A percentile compares a stretch with the other conserved stretches of the same genome.
Conservation (phyloP, 2,113 vertebrate species). For the Oncorhynchus mykiss region DNA sequence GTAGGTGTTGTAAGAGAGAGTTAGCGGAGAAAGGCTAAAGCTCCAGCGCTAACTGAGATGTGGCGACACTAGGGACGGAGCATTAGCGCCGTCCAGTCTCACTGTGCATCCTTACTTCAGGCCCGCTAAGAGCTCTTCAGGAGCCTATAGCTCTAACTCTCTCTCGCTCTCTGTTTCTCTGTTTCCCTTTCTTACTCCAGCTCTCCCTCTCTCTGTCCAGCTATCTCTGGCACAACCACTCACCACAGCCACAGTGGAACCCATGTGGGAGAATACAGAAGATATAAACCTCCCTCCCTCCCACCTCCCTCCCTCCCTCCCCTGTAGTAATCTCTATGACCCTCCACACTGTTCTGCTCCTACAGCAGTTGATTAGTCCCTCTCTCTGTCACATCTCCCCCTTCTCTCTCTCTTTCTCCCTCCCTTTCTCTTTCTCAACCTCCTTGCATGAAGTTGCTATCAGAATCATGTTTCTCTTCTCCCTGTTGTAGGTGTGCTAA, state of each 20-base stretch:
- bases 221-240: conserved; percentile 1
- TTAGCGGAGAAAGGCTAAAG: neutral
- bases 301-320: neutral
- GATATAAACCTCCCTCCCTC: conserved; percentile 2
- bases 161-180: neutral
- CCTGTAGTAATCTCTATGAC: neutral
- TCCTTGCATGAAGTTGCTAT: neutral
- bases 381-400: neutral
- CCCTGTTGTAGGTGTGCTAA: neutral
- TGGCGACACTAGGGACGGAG: neutral
- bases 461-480: neutral
- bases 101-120: neutral
- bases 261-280: neutral
- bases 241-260: neutral
- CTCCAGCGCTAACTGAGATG: neutral
- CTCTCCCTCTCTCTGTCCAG: conserved; percentile 13
- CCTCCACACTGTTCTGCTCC: conserved; percentile 5
- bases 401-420: neutral
- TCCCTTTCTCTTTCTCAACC: neutral
- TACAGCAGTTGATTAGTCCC: conserved; percentile 3
- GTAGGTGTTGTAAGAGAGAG: neutral
- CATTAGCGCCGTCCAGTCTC: neutral
- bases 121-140: neutral
- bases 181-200: neutral
- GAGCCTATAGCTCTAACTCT: neutral